A percentile compares a stretch with the other conserved stretches of the same genome.
These are phyloP conservation scores for Drosophila nigrodunni DNA, from an alignment of 1,140 invertebrate species.

Conservation along the genomic window DNA sequence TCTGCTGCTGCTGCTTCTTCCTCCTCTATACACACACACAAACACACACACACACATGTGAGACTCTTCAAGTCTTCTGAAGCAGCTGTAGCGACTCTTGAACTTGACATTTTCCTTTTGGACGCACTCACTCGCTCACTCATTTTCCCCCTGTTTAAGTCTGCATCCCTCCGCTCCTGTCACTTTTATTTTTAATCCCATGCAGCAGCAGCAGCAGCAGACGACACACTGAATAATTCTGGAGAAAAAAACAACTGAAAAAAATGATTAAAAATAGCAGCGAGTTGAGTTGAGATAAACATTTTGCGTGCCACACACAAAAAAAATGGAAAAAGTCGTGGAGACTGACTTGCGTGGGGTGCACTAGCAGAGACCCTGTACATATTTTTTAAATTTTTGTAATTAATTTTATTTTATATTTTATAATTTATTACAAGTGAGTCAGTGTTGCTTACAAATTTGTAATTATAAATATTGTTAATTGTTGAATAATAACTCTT, in stretches of 20 bases:
- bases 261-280: conserved; percentile 60
- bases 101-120: conserved; percentile 77
- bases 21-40: conserved; percentile 21
- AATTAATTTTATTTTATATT: too few relatives aligned
- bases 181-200: conserved; percentile 79
- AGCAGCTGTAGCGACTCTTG: conserved; percentile 81
- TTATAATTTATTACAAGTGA: too few relatives aligned
- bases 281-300: conserved; percentile 9
- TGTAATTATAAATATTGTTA: too few relatives aligned
- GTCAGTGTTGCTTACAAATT: too few relatives aligned
- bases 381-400: too few relatives aligned
- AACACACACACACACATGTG: conserved; percentile 31
- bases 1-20: conserved; percentile 19
- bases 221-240: conserved; percentile 56
- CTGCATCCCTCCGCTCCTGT: conserved; percentile 10
- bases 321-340: conserved; percentile 15
- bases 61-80: conserved; percentile 43
- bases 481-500: too few relatives aligned
- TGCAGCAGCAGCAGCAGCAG: conserved; percentile 70
- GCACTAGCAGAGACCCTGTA: too few relatives aligned
- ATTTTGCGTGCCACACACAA: conserved; percentile 29
- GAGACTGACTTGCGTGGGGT: too few relatives aligned
- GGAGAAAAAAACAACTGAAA: conserved; percentile 37
- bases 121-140: conserved; percentile 1
- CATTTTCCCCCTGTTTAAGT: background rate